A percentile compares a stretch with the other conserved stretches of the same genome.
These are phyloP conservation scores for Lysandra coridon DNA, from an alignment of 2,888 invertebrate species.

Conservation along the genomic window DNA sequence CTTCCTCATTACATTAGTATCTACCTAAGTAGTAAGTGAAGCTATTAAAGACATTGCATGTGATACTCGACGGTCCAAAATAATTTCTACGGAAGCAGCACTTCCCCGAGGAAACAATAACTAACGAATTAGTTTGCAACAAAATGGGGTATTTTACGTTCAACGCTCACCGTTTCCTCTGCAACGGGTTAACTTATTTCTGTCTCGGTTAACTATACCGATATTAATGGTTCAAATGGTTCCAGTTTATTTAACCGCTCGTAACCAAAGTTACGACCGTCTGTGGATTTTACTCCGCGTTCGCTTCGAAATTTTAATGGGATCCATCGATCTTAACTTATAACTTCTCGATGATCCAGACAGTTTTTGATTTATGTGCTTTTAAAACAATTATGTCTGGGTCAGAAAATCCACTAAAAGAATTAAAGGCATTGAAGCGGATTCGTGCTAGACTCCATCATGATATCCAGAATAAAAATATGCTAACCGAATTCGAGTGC, in stretches of 20 bases:
- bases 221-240: conserved; percentile 68
- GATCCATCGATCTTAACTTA: conserved; percentile 8
- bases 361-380: background rate
- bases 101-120: conserved; percentile 19
- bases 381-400: background rate
- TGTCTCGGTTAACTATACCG: conserved; percentile 58
- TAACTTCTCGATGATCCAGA: background rate
- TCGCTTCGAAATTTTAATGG: conserved; percentile 24
- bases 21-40: too few relatives aligned
- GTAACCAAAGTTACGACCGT: conserved; percentile 71
- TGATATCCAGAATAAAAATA: conserved; percentile 16
- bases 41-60: background rate
- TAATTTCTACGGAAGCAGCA: background rate
- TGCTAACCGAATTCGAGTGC: conserved; percentile 31
- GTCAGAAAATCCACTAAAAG: background rate
- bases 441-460: conserved; percentile 14
- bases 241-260: conserved; percentile 76
- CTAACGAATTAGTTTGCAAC: conserved; percentile 14
- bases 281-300: conserved; percentile 64
- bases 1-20: too few relatives aligned
- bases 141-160: conserved; percentile 6
- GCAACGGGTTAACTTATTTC: conserved; percentile 70
- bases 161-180: conserved; percentile 41
- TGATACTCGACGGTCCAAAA: background rate
- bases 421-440: background rate